A percentile compares a stretch with the other conserved stretches of the same genome.
These are phyloP conservation scores for Drosophila guanche DNA, from an alignment of 1,140 invertebrate species.

Conservation along the genomic window DNA sequence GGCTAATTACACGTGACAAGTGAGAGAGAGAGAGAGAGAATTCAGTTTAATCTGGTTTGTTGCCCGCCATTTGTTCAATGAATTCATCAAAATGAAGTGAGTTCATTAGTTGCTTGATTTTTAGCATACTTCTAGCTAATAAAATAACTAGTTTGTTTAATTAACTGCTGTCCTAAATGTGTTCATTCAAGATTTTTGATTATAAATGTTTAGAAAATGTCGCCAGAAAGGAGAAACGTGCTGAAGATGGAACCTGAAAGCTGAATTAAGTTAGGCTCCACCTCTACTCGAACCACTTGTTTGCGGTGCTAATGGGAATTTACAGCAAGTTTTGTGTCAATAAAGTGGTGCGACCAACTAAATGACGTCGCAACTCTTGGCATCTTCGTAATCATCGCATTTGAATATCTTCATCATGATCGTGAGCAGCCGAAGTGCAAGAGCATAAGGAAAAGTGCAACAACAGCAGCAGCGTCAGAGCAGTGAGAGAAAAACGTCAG, in stretches of 20 bases:
- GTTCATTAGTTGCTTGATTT: constrained; percentile 32
- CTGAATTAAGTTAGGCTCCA: not conserved
- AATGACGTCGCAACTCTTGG: constrained; percentile 36
- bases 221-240: not conserved
- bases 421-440: constrained; percentile 6
- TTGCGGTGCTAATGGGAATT: constrained; percentile 34
- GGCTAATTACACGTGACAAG: constrained; percentile 73
- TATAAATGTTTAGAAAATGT: not conserved
- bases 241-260: no score
- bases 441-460: constrained; percentile 23
- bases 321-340: constrained; percentile 29
- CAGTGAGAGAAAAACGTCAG: no score
- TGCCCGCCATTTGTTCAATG: constrained; percentile 25
- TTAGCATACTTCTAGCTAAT: constrained; percentile 35
- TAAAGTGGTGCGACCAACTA: constrained; percentile 49
- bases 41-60: constrained; percentile 41
- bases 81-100: constrained; percentile 14
- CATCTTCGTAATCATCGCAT: constrained; percentile 28
- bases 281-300: constrained; percentile 1
- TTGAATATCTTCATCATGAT: constrained; percentile 4
- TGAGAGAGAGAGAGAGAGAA: constrained; percentile 5
- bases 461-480: constrained; percentile 16
- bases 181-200: constrained; percentile 1
- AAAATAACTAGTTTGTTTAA: constrained; percentile 34
- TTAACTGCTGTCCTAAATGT: constrained; percentile 17